Evolutionary conservation across 2,797 vertebrate genomes (phyloP).

Genomic region (Sternotherus odoratus): DNA sequence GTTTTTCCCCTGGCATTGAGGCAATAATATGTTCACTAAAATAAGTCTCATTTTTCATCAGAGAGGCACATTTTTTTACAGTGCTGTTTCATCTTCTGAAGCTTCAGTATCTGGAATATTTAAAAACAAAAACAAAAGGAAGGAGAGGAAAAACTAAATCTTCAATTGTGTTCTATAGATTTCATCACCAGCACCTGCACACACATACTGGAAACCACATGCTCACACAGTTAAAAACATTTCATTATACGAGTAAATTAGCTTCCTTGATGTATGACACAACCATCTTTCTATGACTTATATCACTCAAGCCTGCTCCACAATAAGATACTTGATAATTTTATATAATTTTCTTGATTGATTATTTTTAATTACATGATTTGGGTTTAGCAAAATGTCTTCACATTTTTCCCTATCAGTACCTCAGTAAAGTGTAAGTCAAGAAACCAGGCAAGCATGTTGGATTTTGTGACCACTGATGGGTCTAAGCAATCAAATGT

Average conservation of each 20-base stretch:
- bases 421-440: too few species aligned
- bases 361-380: not conserved
- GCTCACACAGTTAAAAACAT: not conserved
- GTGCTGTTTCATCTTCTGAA: conserved; percentile 76
- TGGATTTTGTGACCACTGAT: too few species aligned
- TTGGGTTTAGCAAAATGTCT: not conserved
- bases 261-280: not conserved
- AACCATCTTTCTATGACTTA: not conserved
- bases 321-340: not conserved
- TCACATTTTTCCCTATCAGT: not conserved
- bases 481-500: not conserved
- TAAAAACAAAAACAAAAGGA: not conserved
- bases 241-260: not conserved
- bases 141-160: conserved; percentile 15
- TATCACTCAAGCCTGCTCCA: accelerated
- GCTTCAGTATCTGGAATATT: conserved; percentile 69
- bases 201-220: not conserved
- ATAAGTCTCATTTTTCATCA: conserved; percentile 79
- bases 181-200: conserved; percentile 28
- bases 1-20: conserved; percentile 77
- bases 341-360: accelerated
- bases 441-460: not conserved
- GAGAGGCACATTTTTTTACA: conserved; percentile 69
- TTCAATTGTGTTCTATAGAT: conserved; percentile 38
- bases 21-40: conserved; percentile 79